A percentile compares a stretch with the other conserved stretches of the same genome.
Evolutionary conservation across 1,140 invertebrate genomes (phyloP).

Genomic region (Papilio polyxenes): DNA sequence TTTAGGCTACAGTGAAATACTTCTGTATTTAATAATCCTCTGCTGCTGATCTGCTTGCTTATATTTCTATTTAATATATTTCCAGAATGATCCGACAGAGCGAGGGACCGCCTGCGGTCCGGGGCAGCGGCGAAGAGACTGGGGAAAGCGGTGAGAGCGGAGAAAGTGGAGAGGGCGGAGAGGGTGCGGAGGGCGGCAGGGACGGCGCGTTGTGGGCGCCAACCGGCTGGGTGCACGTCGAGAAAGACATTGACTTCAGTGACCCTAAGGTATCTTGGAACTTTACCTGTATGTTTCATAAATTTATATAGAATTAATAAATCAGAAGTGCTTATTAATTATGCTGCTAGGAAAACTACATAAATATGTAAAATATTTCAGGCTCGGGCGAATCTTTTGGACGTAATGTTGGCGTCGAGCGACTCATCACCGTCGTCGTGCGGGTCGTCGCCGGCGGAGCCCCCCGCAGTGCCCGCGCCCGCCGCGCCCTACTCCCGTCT

Average conservation of each 20-base stretch:
- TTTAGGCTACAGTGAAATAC: not conserved
- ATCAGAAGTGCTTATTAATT: not conserved
- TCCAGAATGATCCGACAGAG: constrained; percentile 83
- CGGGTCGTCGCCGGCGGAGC: constrained; percentile 84
- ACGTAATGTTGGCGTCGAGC: constrained; percentile 88
- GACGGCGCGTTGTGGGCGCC: constrained; percentile 85
- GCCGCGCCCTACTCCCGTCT: constrained; percentile 84
- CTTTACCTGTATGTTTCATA: not conserved
- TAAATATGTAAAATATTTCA: constrained; percentile 55
- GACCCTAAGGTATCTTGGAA: constrained; percentile 86
- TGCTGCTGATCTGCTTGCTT: not conserved
- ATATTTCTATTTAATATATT: constrained; percentile 41
- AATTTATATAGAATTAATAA: not conserved
- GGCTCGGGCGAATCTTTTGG: constrained; percentile 87
- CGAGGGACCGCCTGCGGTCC: constrained; percentile 53
- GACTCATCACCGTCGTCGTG: constrained; percentile 86
- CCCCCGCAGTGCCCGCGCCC: constrained; percentile 79
- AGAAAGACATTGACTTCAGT: constrained; percentile 87
- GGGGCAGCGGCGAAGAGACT: constrained; percentile 50
- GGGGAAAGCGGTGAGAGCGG: constrained; percentile 54
- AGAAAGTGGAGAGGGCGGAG: constrained; percentile 78
- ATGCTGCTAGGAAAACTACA: not conserved
- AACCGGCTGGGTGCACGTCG: constrained; percentile 89
- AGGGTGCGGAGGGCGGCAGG: constrained; percentile 59
- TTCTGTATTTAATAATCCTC: not conserved